Percentiles rank a stretch among this genome's conserved stretches.
These are phyloP conservation scores for Lycocorax pyrrhopterus DNA, from an alignment of 2,113 vertebrate genomes.

Conservation along the genomic window DNA sequence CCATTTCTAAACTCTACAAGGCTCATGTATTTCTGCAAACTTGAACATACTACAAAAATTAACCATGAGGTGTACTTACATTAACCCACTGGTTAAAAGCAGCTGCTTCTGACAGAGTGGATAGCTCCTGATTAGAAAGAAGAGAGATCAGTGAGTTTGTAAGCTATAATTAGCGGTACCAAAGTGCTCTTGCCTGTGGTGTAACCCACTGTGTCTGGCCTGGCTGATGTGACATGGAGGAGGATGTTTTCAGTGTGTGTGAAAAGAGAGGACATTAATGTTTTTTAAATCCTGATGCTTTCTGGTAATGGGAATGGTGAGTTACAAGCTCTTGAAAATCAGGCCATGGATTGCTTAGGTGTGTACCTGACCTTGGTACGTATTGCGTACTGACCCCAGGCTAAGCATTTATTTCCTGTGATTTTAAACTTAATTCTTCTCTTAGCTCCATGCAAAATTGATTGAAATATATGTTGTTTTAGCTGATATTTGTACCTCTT, in stretches of 20 bases:
- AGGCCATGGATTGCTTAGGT: neutral
- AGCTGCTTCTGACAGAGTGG: slow-evolving; percentile 72
- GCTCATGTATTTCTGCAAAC: neutral
- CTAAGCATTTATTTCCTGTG: neutral
- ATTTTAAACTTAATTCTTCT: neutral
- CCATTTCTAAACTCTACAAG: neutral
- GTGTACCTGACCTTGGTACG: fast-evolving
- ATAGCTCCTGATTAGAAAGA: slow-evolving; percentile 77
- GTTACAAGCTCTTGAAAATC: neutral
- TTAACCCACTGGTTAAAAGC: slow-evolving; percentile 81
- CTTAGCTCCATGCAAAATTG: neutral
- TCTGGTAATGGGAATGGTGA: neutral
- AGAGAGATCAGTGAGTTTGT: neutral
- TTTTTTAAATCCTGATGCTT: neutral
- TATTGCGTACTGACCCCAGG: neutral
- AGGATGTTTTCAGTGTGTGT: neutral
- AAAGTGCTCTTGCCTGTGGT: neutral
- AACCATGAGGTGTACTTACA: slow-evolving; percentile 73
- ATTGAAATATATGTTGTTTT: neutral
- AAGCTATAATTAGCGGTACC: neutral
- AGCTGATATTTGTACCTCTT: neutral
- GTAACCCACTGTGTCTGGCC: neutral
- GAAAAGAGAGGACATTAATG: neutral
- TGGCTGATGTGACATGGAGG: neutral
- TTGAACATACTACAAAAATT: neutral